Base-by-base conservation (phyloP, 1,140 invertebrate genomes). In the Batillaria attramentaria region DNA sequence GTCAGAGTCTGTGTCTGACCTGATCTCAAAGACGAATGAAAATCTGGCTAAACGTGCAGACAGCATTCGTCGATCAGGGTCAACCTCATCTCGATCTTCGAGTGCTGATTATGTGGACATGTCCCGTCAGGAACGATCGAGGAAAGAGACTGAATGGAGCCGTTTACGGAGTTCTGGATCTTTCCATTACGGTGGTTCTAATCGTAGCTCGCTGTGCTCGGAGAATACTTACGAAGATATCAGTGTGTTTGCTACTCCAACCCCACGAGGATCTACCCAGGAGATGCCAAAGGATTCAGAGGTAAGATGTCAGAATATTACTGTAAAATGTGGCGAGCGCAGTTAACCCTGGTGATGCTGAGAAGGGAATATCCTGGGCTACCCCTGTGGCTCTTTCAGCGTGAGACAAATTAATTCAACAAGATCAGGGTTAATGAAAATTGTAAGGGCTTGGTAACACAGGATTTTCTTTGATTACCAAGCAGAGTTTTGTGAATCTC, bases 71-170 rank as follows among this genome's bases (percentile, higher is more conserved):
- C 81, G 87, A 62, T 86, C 87, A n/a, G 83, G 83, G 46, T 87
- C 87, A 16, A 78, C 83, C 42, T 84, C 85, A 0, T 87, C 85
- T 24, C 78, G 82, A 0, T 81, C 84, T 42, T 82, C 80, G 18
- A 42, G 69, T 16, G 74, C 80, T 3, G 86, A 88, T 72, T 88
- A 88, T 72, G 82, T 86, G 78, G 86, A 88, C 31, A 87, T 88
- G 86, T 82, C 46, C n/a, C 78, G 80, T 16, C 79, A 78, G 39
- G 81, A 84, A 5, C 79, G 81, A 13, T 66, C 70, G 18, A 80
- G 82, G 41, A 82, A 77, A 35, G 85, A 85, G 69, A 88, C 87
- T 3, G 86, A 88, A 70, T 88, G 87, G 87, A 87, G 84, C 74
- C 78, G 83, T 65, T 79, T 88, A 13, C 75, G 87, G 8, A 84